Conservation (phyloP, 2,888 invertebrate species). For the Barypeithes pellucidus region DNA sequence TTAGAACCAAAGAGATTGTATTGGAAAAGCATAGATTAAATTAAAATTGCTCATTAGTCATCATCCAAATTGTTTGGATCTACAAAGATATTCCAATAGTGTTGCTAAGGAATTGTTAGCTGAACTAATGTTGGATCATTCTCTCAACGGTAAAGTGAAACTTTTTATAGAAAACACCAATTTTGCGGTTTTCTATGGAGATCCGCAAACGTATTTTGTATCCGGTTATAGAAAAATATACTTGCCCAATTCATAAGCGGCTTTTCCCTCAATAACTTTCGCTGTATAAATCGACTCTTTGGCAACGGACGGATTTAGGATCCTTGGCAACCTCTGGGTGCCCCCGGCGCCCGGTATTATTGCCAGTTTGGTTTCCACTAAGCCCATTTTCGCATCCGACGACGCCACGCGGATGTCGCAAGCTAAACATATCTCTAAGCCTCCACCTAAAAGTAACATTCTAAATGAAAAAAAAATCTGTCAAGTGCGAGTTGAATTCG, state of each 20-base stretch:
- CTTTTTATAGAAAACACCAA: no score
- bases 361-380: constrained; percentile 94
- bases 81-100: no score
- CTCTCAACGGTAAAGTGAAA: no score
- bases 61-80: no score
- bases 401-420: constrained; percentile 93
- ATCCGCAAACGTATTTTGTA: no score
- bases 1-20: no score
- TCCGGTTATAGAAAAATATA: constrained; percentile 9
- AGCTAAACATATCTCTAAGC: constrained; percentile 94
- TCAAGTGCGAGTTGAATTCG: no score
- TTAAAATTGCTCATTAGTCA: no score
- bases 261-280: constrained; percentile 83
- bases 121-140: no score
- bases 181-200: no score
- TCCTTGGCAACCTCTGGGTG: constrained; percentile 91
- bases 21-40: no score
- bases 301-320: constrained; percentile 88
- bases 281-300: constrained; percentile 96
- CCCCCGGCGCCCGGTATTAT: constrained; percentile 98
- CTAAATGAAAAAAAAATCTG: constrained; percentile 28
- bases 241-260: constrained; percentile 82
- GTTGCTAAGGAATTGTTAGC: no score
- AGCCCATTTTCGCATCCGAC: constrained; percentile 86
- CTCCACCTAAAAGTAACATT: constrained; percentile 80